Evolutionary conservation across 2,113 vertebrate species (phyloP).

Genomic region (Ictalurus punctatus): DNA sequence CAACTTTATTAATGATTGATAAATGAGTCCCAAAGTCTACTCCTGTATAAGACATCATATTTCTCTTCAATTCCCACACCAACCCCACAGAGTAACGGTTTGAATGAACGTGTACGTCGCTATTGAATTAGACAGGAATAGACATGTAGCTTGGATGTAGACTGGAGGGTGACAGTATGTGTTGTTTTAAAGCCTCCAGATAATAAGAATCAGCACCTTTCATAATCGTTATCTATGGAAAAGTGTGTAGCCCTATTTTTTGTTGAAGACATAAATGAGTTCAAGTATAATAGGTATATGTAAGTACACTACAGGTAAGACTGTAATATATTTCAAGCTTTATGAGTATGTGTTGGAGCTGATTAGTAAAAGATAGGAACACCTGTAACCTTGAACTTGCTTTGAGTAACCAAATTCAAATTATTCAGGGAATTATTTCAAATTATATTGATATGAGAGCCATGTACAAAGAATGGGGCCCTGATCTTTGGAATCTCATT

Average conservation of each 20-base stretch:
- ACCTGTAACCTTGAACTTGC: slow-evolving; percentile 23
- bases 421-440: background rate
- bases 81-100: background rate
- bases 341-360: slow-evolving; percentile 4
- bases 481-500: slow-evolving; percentile 42
- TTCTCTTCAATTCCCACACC: background rate
- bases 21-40: background rate
- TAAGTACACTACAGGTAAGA: background rate
- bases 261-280: slow-evolving; percentile 12
- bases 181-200: slow-evolving; percentile 10
- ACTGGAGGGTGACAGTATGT: background rate
- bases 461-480: slow-evolving; percentile 39
- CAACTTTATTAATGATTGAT: background rate
- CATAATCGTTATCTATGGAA: slow-evolving; percentile 1
- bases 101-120: background rate
- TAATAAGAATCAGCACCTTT: slow-evolving; percentile 31
- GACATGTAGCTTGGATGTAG: background rate
- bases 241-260: slow-evolving; percentile 23
- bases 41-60: background rate
- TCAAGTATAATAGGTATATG: background rate
- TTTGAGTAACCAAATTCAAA: slow-evolving; percentile 21
- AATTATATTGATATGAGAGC: background rate
- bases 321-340: background rate
- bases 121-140: background rate
- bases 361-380: background rate